Conservation (phyloP, 2,113 vertebrate species). For the Microcebus lehilahytsara region DNA sequence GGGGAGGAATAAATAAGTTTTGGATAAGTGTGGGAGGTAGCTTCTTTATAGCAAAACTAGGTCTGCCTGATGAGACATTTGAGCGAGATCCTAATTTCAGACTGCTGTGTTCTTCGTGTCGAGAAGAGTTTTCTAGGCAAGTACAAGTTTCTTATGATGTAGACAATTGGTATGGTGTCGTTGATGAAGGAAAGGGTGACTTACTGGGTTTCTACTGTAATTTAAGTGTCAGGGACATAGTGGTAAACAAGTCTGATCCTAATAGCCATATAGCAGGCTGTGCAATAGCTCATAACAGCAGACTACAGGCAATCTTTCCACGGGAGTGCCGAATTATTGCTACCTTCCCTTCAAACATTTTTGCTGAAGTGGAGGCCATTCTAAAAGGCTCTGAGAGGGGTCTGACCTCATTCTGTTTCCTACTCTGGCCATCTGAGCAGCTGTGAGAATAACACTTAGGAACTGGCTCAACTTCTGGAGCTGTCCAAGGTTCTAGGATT, state of each 20-base stretch:
- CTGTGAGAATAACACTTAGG: background rate
- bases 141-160: slow-evolving; percentile 14
- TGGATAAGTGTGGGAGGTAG: slow-evolving; percentile 65
- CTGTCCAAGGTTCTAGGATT: background rate
- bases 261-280: background rate
- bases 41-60: slow-evolving; percentile 66
- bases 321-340: background rate
- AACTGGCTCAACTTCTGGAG: background rate
- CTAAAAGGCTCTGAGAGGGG: background rate
- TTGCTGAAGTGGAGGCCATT: background rate
- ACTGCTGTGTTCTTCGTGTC: slow-evolving; percentile 12
- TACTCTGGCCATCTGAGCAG: background rate
- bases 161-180: background rate
- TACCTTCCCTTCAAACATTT: background rate
- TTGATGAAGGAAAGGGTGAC: background rate
- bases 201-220: slow-evolving; percentile 9
- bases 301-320: background rate
- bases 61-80: slow-evolving; percentile 64
- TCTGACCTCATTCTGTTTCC: background rate
- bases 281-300: background rate
- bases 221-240: background rate
- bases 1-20: slow-evolving; percentile 68
- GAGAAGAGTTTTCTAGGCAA: slow-evolving; percentile 52
- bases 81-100: slow-evolving; percentile 63
- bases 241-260: background rate